Base-by-base conservation (phyloP, 2,888 invertebrate genomes). In the Drosophila pegasa region DNA sequence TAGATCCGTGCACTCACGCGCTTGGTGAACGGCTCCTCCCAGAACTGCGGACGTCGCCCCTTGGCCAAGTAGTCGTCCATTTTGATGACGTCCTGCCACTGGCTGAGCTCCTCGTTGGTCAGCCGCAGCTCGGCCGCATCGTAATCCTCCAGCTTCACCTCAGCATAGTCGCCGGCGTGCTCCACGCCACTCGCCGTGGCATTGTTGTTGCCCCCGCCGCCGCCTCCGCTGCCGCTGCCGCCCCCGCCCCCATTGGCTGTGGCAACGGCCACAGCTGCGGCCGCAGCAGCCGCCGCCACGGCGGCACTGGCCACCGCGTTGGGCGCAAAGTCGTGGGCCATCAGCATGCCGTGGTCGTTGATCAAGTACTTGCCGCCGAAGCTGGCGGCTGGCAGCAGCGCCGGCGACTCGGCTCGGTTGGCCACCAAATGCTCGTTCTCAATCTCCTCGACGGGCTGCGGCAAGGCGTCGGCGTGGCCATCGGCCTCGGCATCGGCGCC, bases 21-120 rank as follows among this genome's bases (percentile, higher is more conserved):
- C 91, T 96, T 96, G 31, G 97, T 97, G 88, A 97, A 97, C 47
- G 96, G 95, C 91, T 97, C 97, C 90, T 97, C 97, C 97, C 97
- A 98, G 93, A 97, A 98, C 93, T 97, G 97, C 66, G 97, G 97
- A 55, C 97, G 93, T 33, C 97, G 93, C 2, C 97, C 97, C 83
- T 96, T 96, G 84, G 96, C 95, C 70, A 97, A 92, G 90, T 97
- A 97, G 88, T 97, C 97, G 91, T 96, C 96, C 94, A 97, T 95
- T 92, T 96, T 97, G 64, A 97, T 94, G 40, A 97, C 97, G 92
- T 97, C 92, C 78, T 91, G 91, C 92, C 92, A 92, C 67, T 92
- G 89, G 12, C 92, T 90, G 41, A 92, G 79, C 72, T 90, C 91
- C 61, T 92, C 91, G 14, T 78, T 89, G 50, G 91, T 90, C 43